phyloP scores from a whole-genome alignment of 2,113 vertebrate genomes.

The Neomonachus schauinslandi region DNA sequence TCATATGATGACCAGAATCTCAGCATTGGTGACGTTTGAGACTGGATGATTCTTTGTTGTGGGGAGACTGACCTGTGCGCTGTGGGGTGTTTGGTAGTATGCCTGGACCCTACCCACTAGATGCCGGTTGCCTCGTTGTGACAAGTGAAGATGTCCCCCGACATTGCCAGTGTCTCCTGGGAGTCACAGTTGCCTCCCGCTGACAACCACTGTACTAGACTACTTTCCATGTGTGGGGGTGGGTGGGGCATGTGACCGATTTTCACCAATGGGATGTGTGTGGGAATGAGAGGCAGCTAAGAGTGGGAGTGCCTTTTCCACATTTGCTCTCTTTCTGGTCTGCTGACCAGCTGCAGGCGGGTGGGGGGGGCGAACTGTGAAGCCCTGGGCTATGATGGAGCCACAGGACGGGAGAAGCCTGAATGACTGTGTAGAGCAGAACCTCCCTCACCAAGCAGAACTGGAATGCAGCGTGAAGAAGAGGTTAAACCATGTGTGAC shows the following conservation, averaged over 20 bases:
- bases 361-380: not conserved
- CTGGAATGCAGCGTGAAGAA: not conserved
- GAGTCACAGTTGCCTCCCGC: not conserved
- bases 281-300: not conserved
- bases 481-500: not conserved
- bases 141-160: not conserved
- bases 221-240: not conserved
- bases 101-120: not conserved
- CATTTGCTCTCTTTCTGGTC: rapidly evolving
- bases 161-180: not conserved
- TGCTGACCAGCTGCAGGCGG: not conserved
- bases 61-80: not conserved
- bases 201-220: not conserved
- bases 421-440: not conserved
- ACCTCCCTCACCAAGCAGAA: too few species aligned
- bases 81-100: not conserved
- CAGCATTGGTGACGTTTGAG: not conserved
- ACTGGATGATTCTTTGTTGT: not conserved
- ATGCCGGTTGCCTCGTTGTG: not conserved
- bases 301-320: not conserved
- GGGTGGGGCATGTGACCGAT: not conserved
- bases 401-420: not conserved
- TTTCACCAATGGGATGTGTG: not conserved
- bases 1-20: not conserved
- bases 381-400: not conserved